Percentiles rank a stretch among this genome's conserved stretches.
Conservation (phyloP, 2,113 vertebrate species). For the Phyllostomus hastatus region DNA sequence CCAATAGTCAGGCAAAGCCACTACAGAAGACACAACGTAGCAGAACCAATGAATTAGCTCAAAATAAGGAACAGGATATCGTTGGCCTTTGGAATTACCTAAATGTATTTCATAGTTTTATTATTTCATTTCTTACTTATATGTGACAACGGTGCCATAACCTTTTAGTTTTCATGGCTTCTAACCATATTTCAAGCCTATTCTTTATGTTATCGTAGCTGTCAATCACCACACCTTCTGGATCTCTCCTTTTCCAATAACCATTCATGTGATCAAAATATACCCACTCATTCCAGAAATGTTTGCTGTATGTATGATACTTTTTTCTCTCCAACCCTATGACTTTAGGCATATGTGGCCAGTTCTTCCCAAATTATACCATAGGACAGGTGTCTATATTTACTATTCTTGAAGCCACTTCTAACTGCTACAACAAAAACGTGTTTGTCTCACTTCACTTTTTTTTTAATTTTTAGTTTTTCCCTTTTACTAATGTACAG, state of each 20-base stretch:
- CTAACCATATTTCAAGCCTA: background rate
- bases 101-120: background rate
- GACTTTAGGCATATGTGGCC: background rate
- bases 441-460: background rate
- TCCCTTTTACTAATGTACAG: background rate
- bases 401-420: background rate
- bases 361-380: background rate
- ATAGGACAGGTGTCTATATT: background rate
- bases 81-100: background rate
- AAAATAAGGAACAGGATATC: background rate
- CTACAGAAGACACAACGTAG: background rate
- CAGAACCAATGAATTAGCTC: background rate
- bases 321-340: background rate
- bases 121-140: background rate
- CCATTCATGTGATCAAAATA: background rate
- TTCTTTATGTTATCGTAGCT: background rate
- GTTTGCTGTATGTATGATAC: fast-evolving
- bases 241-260: background rate
- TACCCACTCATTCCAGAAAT: background rate
- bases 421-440: background rate
- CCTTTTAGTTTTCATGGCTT: background rate
- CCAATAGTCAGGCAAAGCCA: no score
- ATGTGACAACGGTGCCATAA: no score
- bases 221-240: background rate
- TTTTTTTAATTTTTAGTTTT: background rate